Evolutionary conservation across 2,113 vertebrate species (phyloP), one percentile per base, ranked within the genome.

Genomic region (Hyperopisus bebe): DNA sequence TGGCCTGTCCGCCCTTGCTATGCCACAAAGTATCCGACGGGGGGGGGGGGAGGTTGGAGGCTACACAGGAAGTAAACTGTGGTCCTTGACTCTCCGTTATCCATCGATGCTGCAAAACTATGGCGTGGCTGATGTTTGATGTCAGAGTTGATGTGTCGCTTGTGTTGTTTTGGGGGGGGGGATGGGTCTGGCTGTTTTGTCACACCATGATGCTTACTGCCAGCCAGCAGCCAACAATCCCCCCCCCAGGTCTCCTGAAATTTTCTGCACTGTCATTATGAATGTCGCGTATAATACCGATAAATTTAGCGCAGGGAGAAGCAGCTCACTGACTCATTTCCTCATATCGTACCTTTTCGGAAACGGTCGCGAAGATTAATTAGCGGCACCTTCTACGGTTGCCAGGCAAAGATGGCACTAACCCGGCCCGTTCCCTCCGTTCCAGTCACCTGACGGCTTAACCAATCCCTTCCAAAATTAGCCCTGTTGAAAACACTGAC

Each of bases 381-480:
- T 80, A 42, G 35, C 35, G 27, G 85, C 21, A 31, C 50, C n/a
- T 86, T 35, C 44, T 88, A 46, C 66, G 62, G 42, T 17, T 80
- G 74, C 21, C 44, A 46, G 58, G 87, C 94, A 93, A 91, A 92
- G 55, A 94, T 92, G 92, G 42, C 15, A 8, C 10, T 87, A 27
- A 35, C 5, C 24, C 91, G 90, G 90, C 39, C 89, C 93, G 93
- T 94, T 95, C 93, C 91, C 88, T 90, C 86, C 93, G 91, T 97
- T 92, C 94, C 96, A 93, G 94, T 96, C 95, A 95, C 95, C 94
- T 94, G 93, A 95, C 95, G 94, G 91, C 95, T 95, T 7, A 51
- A 94, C 96, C 92, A 94, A 92, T 94, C 94, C 96, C 96, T 96
- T 96, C 95, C 96, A 94, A 96, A 96, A 97, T 95, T 96, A 97